phyloP scores from a whole-genome alignment of 2,113 vertebrate species.

The Trogon surrucura region DNA sequence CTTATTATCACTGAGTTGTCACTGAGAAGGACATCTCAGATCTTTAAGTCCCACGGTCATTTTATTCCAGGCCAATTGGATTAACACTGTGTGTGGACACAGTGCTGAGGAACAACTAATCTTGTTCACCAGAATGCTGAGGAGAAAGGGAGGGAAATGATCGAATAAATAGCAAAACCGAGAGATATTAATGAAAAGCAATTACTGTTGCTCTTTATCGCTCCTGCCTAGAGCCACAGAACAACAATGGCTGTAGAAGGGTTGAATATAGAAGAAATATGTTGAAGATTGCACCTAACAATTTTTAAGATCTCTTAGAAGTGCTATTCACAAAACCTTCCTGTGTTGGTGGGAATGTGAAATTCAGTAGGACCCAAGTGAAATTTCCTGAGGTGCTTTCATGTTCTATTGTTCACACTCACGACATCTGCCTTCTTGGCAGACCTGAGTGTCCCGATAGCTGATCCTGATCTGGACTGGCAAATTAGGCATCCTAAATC shows the following conservation, averaged over 20 bases:
- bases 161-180: neutral
- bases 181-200: neutral
- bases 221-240: neutral
- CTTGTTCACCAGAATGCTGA: neutral
- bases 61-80: neutral
- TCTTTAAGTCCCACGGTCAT: neutral
- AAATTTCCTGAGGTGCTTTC: neutral
- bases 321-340: neutral
- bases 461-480: neutral
- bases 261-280: neutral
- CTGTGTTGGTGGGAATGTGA: neutral
- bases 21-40: conserved; percentile 18
- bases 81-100: neutral
- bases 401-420: neutral
- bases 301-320: neutral
- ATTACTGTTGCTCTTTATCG: neutral
- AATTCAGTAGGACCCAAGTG: neutral
- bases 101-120: neutral
- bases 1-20: neutral
- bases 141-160: neutral
- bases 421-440: neutral
- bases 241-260: neutral
- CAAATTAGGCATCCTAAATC: neutral
- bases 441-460: neutral
- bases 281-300: neutral